Base-by-base conservation (phyloP, 2,888 invertebrate species). In the Osmoderma eremita region DNA sequence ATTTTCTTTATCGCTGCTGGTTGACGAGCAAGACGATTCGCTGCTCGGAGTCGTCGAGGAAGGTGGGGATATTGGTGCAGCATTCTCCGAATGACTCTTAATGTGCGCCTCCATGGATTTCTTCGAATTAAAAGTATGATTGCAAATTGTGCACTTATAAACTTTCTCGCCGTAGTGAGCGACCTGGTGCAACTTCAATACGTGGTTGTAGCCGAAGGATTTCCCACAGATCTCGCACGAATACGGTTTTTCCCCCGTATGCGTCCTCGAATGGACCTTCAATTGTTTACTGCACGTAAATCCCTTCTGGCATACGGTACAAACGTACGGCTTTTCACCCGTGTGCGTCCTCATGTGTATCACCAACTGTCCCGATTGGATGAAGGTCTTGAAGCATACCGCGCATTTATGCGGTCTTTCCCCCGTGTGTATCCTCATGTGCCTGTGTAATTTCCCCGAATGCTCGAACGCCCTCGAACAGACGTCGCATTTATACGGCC, bases 271-370 rank as follows among this genome's bases (percentile, higher is more conserved):
- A 81, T 95, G 95, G 36, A 95, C 95, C 81, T 95, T 95, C 13
- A 95, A 85, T 80, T 95, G 95, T 79, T 95, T 95, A 70, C 94
- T 94, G 81, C 95, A 95, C 2, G 95, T 95, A 82, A 95, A 95
- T 3, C 94, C 94, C 79, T 95, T 95, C 54, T 91, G 92, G 79
- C 95, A 95, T 82, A 93, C 82, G 80, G 89, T 86, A 73, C 88
- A 89, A 1, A 90, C 89, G 79, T 94, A 95, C 0, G 94, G 94
- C 78, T 94, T 94, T 81, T 93, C 93, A 0, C 91, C 78, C 0
- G 95, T 95, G 78, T 94, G 95, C 0, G 95, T 94, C 61, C 95
- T 86, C 86, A 94, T 91, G 80, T 95, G 95, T 73, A 95, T 95
- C 1, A 95, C 95, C 75, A 95, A 83, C 78, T 95, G 95, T 0